Evolutionary conservation across 2,888 invertebrate genomes (phyloP).

Genomic region (Papilio protenor): DNA sequence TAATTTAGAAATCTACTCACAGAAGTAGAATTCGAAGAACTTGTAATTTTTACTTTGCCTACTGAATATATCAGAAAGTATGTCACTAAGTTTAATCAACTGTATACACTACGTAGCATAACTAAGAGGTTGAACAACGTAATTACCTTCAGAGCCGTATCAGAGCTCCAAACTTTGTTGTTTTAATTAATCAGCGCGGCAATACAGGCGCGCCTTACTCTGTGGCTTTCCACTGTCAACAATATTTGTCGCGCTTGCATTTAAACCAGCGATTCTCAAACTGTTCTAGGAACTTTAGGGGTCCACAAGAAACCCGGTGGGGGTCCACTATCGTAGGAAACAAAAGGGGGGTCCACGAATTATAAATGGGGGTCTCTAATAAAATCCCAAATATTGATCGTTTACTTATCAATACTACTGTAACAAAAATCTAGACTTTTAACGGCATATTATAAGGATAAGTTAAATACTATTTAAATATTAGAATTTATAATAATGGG

Average conservation of each 20-base stretch:
- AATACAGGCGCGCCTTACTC: constrained; percentile 55
- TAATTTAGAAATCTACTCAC: background rate
- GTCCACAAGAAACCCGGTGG: too few relatives aligned
- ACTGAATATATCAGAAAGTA: background rate
- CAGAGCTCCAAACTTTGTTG: constrained; percentile 64
- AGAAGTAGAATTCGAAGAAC: background rate
- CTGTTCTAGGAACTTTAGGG: too few relatives aligned
- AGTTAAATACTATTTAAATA: too few relatives aligned
- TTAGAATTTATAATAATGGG: too few relatives aligned
- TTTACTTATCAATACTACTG: too few relatives aligned
- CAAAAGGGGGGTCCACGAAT: too few relatives aligned
- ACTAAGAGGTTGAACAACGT: constrained; percentile 50
- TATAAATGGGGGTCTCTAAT: too few relatives aligned
- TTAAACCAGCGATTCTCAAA: constrained; percentile 1
- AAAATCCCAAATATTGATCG: too few relatives aligned
- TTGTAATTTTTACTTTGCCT: background rate
- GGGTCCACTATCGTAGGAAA: too few relatives aligned
- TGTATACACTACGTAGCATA: constrained; percentile 20
- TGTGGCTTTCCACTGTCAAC: constrained; percentile 45
- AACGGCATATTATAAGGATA: too few relatives aligned
- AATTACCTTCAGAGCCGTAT: constrained; percentile 56
- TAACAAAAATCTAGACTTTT: too few relatives aligned
- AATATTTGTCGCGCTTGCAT: constrained; percentile 25
- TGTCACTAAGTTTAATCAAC: constrained; percentile 13
- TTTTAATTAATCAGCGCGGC: constrained; percentile 68